Conservation (phyloP, 1,140 invertebrate genomes). For the Condylostylus longicornis region DNA sequence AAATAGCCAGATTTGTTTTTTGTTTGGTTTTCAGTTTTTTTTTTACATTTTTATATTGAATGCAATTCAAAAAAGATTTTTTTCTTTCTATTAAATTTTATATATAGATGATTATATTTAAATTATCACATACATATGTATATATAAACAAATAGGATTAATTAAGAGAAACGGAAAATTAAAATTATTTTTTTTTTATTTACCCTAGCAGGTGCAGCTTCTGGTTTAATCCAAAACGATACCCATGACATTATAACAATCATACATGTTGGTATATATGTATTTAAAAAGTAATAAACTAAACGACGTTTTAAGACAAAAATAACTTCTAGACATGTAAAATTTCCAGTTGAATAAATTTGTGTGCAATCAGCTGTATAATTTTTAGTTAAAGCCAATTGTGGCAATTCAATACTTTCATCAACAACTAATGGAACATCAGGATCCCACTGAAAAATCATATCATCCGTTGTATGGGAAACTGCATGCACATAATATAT, state of each 20-base stretch:
- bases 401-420: constrained; percentile 73
- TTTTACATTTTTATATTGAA: too few species aligned
- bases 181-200: too few species aligned
- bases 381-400: constrained; percentile 68
- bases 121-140: too few species aligned
- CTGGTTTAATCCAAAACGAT: constrained; percentile 86
- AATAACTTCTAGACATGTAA: constrained; percentile 74
- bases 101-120: too few species aligned
- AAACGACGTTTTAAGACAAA: constrained; percentile 71
- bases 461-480: constrained; percentile 78
- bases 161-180: too few species aligned
- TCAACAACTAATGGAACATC: constrained; percentile 79
- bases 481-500: constrained; percentile 42
- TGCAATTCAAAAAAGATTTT: too few species aligned
- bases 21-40: too few species aligned
- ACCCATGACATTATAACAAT: constrained; percentile 89
- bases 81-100: too few species aligned
- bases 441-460: constrained; percentile 81
- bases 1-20: too few species aligned
- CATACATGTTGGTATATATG: constrained; percentile 72
- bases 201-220: constrained; percentile 73
- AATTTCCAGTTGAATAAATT: constrained; percentile 56
- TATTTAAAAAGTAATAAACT: constrained; percentile 78
- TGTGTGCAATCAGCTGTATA: constrained; percentile 77
- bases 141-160: too few species aligned